Percentiles rank a stretch among this genome's conserved stretches.
phyloP scores from a whole-genome alignment of 2,113 vertebrate genomes.

The Tupaia chinensis region DNA sequence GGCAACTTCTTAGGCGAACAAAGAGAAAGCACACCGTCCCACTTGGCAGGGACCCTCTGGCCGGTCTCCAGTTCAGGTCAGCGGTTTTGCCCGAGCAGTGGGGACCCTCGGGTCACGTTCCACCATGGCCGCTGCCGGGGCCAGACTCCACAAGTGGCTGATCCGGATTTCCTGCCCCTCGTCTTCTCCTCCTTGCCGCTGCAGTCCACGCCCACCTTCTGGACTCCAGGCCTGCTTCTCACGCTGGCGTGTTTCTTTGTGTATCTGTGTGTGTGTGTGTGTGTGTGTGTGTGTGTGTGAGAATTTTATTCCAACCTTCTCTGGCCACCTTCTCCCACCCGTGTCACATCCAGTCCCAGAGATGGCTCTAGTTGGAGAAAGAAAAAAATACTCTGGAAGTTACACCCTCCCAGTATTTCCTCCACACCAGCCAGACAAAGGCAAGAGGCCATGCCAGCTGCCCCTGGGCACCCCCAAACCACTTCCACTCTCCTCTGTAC shows the following conservation, averaged over 20 bases:
- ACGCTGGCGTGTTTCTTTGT: fast-evolving
- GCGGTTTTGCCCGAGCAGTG: neutral
- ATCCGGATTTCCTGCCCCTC: neutral
- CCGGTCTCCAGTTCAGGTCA: neutral
- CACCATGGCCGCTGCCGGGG: neutral
- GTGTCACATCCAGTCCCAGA: neutral
- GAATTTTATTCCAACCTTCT: neutral
- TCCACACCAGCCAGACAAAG: neutral
- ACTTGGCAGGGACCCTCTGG: neutral
- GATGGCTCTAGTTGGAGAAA: neutral
- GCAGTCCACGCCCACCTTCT: neutral
- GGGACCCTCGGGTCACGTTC: neutral
- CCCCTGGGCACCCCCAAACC: neutral
- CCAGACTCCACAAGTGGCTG: neutral
- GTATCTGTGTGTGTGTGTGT: neutral
- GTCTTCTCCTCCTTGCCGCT: neutral
- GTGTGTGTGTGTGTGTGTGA: too few relatives aligned
- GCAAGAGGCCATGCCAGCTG: neutral
- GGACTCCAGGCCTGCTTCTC: neutral
- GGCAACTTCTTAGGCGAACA: constrained; percentile 9
- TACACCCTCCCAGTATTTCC: neutral
- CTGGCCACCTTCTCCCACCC: neutral
- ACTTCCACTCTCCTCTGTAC: neutral
- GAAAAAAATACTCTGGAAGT: constrained; percentile 9
- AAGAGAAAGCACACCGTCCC: neutral